Evolutionary conservation across 92 coral and sea anemone genomes (phyloP).

Genomic region (Siderastrea siderea): DNA sequence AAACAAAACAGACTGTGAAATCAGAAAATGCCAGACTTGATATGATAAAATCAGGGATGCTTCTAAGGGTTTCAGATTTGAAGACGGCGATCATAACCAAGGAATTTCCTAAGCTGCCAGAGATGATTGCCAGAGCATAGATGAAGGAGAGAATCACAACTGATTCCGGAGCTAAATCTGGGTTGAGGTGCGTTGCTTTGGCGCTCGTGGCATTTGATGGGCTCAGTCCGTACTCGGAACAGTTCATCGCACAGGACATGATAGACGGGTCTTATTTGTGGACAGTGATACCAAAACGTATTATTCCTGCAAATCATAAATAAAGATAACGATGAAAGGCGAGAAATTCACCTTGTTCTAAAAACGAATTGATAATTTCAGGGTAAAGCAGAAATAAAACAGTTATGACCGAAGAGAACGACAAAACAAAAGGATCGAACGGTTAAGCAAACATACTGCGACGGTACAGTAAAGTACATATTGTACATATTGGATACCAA

Average conservation of each 20-base stretch:
- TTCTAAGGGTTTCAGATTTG: conserved; percentile 41
- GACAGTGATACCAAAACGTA: too few species aligned
- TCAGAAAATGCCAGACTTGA: conserved; percentile 79
- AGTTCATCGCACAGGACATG: conserved; percentile 2
- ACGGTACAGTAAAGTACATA: too few species aligned
- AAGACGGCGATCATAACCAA: conserved; percentile 51
- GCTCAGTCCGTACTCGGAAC: not conserved
- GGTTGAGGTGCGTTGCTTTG: not conserved
- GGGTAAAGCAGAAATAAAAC: too few species aligned
- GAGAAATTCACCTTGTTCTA: too few species aligned
- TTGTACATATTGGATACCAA: too few species aligned
- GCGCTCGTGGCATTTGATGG: not conserved
- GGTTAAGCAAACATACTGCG: too few species aligned
- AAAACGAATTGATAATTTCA: too few species aligned
- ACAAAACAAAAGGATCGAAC: too few species aligned
- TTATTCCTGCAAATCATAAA: not conserved
- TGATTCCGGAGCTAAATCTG: not conserved
- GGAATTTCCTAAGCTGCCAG: conserved; percentile 60
- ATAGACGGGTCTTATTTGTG: not conserved
- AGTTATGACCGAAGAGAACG: too few species aligned
- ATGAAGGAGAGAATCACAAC: conserved; percentile 11
- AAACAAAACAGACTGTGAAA: conserved; percentile 42
- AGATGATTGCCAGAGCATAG: conserved; percentile 19
- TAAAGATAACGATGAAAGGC: too few species aligned
- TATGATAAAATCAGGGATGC: conserved; percentile 73